Base-by-base conservation (phyloP, 2,113 vertebrate genomes). In the Hemicordylus capensis region DNA sequence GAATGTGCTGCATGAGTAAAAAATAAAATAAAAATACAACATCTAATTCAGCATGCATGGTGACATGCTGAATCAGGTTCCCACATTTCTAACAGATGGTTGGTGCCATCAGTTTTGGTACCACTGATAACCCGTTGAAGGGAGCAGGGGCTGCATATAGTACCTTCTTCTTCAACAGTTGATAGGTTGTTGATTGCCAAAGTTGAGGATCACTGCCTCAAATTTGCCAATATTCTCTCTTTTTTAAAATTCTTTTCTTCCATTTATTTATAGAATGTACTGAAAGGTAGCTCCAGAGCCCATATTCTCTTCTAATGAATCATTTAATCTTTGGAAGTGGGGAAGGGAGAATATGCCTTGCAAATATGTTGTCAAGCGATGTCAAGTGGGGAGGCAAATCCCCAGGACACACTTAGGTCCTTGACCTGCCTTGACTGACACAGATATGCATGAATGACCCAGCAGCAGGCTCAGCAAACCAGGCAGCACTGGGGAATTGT, bases 371-470 rank as follows among this genome's bases (percentile, higher is more conserved):
- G 82, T 85, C 78, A 93, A 74, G 22, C 24, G 3, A 64, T 89
- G 61, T 20, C 31, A 84, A 83, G 81, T 70, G 77, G 64, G 75
- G 91, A 92, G 81, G 76, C 80, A 93, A 88, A 85, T 82, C 78
- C 85, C 75, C 46, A 84, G 81, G 85, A 87, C 2, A 75, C 0
- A 0, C n/a, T 42, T 1, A 3, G 87, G 80, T 89, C 83, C 86
- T 93, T 89, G 94, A 87, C 88, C 89, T 84, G 61, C 80, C 89
- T 84, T 93, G 87, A 93, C 89, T 94, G 93, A 88, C 79, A 75
- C 75, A 67, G 91, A 70, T 67, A 37, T 0, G 11, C 89, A 58
- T 64, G 88, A 72, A 73, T 82, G 73, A 69, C 31, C 58, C 72
- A 24, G 78, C 63, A 80, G 80, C 86, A 87, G 89, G 81, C 86